Percentiles rank a stretch among this genome's conserved stretches.
Conservation (phyloP, 2,888 invertebrate genomes). For the Eupeodes luniger region DNA sequence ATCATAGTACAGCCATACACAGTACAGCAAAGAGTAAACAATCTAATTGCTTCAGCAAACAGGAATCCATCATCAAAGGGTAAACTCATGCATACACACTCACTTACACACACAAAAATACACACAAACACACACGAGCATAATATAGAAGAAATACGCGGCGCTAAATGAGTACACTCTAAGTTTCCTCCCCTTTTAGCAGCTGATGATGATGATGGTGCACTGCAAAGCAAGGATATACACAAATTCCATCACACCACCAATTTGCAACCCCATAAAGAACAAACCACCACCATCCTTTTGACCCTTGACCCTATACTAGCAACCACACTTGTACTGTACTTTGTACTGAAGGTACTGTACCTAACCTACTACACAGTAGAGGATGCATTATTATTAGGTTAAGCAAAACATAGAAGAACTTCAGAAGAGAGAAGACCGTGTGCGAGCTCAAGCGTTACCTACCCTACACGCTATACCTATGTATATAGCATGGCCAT, state of each 20-base stretch:
- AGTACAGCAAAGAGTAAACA: conserved; percentile 60
- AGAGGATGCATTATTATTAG: conserved; percentile 56
- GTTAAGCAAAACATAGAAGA: conserved; percentile 35
- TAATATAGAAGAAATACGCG: not conserved
- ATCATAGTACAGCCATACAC: not conserved
- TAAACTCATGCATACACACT: conserved; percentile 21
- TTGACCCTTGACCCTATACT: conserved; percentile 31
- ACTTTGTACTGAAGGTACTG: not conserved
- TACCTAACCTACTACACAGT: not conserved
- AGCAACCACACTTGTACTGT: not conserved
- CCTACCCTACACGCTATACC: not conserved
- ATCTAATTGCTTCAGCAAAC: conserved; percentile 71
- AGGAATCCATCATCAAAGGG: conserved; percentile 71
- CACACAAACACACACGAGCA: not conserved
- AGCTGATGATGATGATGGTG: not conserved
- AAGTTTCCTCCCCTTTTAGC: conserved; percentile 31
- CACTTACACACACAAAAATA: not conserved
- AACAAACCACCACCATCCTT: conserved; percentile 10
- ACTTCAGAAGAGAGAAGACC: conserved; percentile 12
- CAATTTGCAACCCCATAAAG: not conserved
- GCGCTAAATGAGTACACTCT: conserved; percentile 40
- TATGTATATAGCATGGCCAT: conserved; percentile 16
- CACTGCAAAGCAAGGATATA: conserved; percentile 19
- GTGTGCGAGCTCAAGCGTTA: conserved; percentile 4
- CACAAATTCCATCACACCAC: not conserved